Evolutionary conservation across 1,140 invertebrate genomes (phyloP).

Genomic region (Diprion similis): DNA sequence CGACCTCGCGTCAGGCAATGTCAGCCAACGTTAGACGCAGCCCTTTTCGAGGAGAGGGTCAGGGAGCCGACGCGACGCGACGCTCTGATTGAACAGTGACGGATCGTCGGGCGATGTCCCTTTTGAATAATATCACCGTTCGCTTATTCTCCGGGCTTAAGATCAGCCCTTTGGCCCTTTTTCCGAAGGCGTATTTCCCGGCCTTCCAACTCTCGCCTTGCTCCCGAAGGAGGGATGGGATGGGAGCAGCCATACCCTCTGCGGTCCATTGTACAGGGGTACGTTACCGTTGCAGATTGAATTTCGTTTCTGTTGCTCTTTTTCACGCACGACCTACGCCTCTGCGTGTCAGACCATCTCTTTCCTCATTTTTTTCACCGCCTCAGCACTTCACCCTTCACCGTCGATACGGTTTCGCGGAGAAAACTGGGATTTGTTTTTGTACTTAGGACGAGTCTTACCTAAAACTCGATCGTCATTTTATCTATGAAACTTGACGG

Average conservation of each 20-base stretch:
- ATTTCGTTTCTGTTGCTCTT: neutral
- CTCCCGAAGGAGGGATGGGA: no score
- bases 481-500: no score
- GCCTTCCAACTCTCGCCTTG: no score
- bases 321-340: neutral
- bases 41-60: conserved; percentile 4
- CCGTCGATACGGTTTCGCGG: no score
- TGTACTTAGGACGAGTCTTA: no score
- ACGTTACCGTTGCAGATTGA: neutral
- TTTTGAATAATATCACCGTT: conserved; percentile 8
- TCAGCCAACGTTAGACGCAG: neutral
- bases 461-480: no score
- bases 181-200: no score
- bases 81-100: conserved; percentile 14
- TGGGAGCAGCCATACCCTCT: neutral
- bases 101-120: conserved; percentile 7
- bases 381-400: no score
- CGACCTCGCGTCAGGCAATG: conserved; percentile 21
- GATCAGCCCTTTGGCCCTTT: neutral
- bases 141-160: conserved; percentile 1
- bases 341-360: no score
- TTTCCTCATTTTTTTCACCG: no score
- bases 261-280: neutral
- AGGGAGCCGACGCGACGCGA: conserved; percentile 18
- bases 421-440: no score